Base-by-base conservation (phyloP, 2,888 invertebrate genomes). In the Scaptomyza reducta region DNA sequence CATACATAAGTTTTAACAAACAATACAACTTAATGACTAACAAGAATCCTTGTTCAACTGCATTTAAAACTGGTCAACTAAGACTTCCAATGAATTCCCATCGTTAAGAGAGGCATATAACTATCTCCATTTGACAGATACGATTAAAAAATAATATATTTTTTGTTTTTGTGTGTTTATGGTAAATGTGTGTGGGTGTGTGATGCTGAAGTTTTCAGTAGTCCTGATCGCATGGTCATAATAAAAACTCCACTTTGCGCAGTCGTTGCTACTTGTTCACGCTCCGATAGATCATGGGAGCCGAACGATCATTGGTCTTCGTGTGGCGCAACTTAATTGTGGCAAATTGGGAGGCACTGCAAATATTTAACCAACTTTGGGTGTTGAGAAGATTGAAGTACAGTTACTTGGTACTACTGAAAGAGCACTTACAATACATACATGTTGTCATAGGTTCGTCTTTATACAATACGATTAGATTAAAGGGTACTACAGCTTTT, bases 251-350 rank as follows among this genome's bases (percentile, higher is more conserved):
- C 84, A 84, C 84, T 70, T 87, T 84, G 25, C 87, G 86, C 84
- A 77, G 71, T 88, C 79, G 79, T 79, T 73, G 77, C 81, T 86
- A 89, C 79, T 89, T 90, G 77, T 89, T 89, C 66, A 90, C 86
- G 67, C 89, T 90, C 65, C 90, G 82, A 77, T 90, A 87, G 64
- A 95, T 93, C 92, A 96, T 94, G 79, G 96, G 96, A 84, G 96
- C 95, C 79, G 96, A 96, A 87, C 96, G 94, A 92, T 97, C 96
- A 92, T 96, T 96, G 90, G 96, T 96, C 93, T 96, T 95, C 89
- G 96, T 95, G 93, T 96, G 96, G 91, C 96, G 94, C 91, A 97
- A 94, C 93, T 97, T 97, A 91, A 97, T 96, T 70, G 97, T 97
- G 68, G 97, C 96, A 91, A 97, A 97, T 92, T 96, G 95, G 92